A percentile compares a stretch with the other conserved stretches of the same genome.
Conservation (phyloP, 1,140 invertebrate genomes). For the Gryon sp. region DNA sequence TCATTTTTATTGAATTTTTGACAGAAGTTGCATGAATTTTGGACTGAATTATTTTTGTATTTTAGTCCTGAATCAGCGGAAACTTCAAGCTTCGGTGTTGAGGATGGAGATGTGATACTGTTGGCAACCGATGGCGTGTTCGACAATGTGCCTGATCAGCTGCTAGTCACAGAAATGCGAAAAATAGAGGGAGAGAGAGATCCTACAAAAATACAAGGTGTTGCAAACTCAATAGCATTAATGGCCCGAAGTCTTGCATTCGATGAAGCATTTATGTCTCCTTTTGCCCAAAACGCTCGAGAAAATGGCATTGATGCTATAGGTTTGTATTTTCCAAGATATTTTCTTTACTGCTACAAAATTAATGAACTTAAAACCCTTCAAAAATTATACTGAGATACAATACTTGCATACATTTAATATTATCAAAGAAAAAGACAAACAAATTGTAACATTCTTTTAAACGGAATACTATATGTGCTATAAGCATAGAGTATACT, state of each 20-base stretch:
- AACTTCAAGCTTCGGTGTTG: constrained; percentile 92
- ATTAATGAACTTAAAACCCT: no score
- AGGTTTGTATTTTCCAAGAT: constrained; percentile 82
- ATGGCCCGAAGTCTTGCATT: constrained; percentile 96
- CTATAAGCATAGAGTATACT: no score
- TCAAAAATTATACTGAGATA: no score
- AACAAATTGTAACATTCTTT: no score
- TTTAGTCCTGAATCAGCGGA: constrained; percentile 72
- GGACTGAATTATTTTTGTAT: neutral
- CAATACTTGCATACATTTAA: no score
- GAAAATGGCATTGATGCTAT: constrained; percentile 95
- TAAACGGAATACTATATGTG: no score
- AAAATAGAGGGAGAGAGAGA: constrained; percentile 86
- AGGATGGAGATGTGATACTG: constrained; percentile 97
- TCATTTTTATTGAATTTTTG: neutral
- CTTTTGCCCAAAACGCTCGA: constrained; percentile 94
- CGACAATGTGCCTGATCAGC: constrained; percentile 96
- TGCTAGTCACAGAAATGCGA: constrained; percentile 90
- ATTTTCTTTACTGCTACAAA: neutral
- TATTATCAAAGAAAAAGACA: no score
- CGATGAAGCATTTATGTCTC: constrained; percentile 96
- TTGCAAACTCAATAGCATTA: constrained; percentile 96
- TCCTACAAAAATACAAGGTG: constrained; percentile 88
- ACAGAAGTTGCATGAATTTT: neutral
- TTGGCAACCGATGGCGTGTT: constrained; percentile 98